Base-by-base conservation (phyloP, 2,888 invertebrate species). In the Baccha elongata region DNA sequence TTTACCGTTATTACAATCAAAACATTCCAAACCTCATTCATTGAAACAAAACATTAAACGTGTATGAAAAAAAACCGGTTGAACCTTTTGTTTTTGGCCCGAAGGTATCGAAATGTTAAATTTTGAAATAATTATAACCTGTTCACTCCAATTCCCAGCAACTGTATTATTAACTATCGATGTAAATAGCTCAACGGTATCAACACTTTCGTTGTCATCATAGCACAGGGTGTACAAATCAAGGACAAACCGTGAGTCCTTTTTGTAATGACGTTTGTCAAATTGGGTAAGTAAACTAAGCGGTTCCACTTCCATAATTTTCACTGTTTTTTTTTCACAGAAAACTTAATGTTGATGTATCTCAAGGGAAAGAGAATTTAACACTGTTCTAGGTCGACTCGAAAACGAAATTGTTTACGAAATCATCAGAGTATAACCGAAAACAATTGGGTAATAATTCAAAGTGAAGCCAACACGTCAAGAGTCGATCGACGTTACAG, bases 181-280 rank as follows among this genome's bases (percentile, higher is more conserved):
- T 52, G 87, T 88, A 69, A 88, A 88, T 42, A 94, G 93, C 88
- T 94, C 94, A 86, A 94, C 91, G 87, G 94, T 94, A 88, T 95
- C 95, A 86, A 95, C 92, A 53, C 94, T 94, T 90, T 96, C 96
- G 87, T 95, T 94, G 88, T 95, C 95, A 89, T 95, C 95, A 89
- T 96, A 96, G 60, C 96, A 96, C 87, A 97, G 93, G 58, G 96
- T 96, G 88, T 96, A 96, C 84, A 97, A 93, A 92, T 96, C 96
- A 88, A 94, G 92, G 79, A 96, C 93, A 91, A 96, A 96, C 86
- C 95, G 92, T 50, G 96, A 95, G 89, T 96, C 96, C 91, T 96
- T 96, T 91, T 96, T 96, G 89, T 96, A 96, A 91, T 96, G 96
- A 87, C 96, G 93, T 90, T 94, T 92, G 78, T 91, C 90, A 50